Evolutionary conservation across 2,113 vertebrate species (phyloP).

Genomic region (Ammodramus savannarum): DNA sequence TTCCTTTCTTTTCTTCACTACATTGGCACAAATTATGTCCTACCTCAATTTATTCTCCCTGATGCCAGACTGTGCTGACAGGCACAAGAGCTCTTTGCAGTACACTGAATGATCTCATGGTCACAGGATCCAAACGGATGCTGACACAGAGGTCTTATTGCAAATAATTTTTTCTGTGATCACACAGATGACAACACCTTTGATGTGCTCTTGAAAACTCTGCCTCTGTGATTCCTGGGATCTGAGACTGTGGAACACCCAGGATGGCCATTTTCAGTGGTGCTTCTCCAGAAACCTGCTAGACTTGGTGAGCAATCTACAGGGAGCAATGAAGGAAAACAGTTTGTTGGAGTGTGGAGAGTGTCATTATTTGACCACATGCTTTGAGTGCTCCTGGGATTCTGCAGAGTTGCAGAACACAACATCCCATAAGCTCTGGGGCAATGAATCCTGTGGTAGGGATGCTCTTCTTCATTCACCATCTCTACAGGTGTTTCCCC

Average conservation of each 20-base stretch:
- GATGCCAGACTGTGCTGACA: background rate
- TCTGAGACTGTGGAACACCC: background rate
- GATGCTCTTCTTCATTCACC: background rate
- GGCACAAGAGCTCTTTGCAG: background rate
- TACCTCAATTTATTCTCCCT: background rate
- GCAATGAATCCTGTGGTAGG: no score
- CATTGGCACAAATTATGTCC: background rate
- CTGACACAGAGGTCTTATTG: background rate
- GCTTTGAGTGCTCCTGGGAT: background rate
- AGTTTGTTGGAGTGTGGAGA: background rate
- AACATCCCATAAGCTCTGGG: background rate
- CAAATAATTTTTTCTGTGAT: background rate
- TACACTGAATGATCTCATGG: no score
- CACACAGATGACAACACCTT: background rate
- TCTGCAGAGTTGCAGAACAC: background rate
- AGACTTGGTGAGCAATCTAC: no score
- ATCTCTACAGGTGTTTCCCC: background rate
- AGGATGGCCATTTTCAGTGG: background rate
- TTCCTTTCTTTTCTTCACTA: background rate
- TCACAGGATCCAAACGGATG: background rate
- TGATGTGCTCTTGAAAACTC: background rate
- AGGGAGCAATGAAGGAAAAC: background rate
- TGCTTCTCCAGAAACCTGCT: background rate
- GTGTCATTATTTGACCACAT: no score
- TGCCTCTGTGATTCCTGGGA: background rate